A percentile compares a stretch with the other conserved stretches of the same genome.
These are phyloP conservation scores for Xanthia icteritia DNA, from an alignment of 2,888 invertebrate genomes.

Conservation along the genomic window DNA sequence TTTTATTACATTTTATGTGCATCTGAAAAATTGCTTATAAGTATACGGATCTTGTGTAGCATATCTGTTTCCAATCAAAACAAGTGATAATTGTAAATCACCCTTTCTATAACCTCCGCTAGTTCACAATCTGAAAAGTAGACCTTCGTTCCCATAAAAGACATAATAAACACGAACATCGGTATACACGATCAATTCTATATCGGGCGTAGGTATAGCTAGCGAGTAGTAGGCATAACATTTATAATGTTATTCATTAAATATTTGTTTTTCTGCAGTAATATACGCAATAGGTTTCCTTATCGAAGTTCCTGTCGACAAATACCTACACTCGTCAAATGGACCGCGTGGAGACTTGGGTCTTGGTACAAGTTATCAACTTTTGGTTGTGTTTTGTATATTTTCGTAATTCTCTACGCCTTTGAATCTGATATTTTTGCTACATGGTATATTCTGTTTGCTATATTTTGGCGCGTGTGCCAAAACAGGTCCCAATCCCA, in stretches of 20 bases:
- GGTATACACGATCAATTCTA: conserved; percentile 37
- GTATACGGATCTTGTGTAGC: not conserved
- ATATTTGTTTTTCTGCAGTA: conserved; percentile 58
- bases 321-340: conserved; percentile 58
- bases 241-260: conserved; percentile 54
- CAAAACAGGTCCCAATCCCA: not conserved
- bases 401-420: not conserved
- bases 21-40: not conserved
- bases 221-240: conserved; percentile 46
- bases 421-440: no score
- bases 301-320: conserved; percentile 63
- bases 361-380: conserved; percentile 47
- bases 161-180: conserved; percentile 48
- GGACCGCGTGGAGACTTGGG: conserved; percentile 47
- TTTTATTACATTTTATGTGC: not conserved
- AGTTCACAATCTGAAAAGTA: conserved; percentile 57
- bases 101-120: conserved; percentile 1
- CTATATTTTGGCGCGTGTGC: not conserved
- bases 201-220: conserved; percentile 41
- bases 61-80: not conserved
- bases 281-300: conserved; percentile 60
- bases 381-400: not conserved
- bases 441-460: not conserved
- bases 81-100: not conserved
- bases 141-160: conserved; percentile 59